Evolutionary conservation across 2,888 invertebrate species (phyloP).

Genomic region (Tortricodes alternella): DNA sequence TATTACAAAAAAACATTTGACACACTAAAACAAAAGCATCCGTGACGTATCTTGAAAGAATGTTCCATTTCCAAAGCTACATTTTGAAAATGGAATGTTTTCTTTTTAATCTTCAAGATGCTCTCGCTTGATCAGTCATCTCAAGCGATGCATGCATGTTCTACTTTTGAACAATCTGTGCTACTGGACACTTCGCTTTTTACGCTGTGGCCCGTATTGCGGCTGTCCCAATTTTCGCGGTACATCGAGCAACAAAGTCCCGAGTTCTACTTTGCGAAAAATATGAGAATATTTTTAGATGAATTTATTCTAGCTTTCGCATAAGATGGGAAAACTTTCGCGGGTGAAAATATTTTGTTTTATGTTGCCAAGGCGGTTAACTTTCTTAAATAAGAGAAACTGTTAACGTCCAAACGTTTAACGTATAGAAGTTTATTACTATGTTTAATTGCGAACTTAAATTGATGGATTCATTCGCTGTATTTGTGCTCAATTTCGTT

Average conservation of each 20-base stretch:
- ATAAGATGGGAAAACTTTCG: neutral
- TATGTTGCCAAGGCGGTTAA: neutral
- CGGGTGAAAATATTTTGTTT: neutral
- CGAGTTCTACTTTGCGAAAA: conserved; percentile 11
- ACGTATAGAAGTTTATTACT: no score
- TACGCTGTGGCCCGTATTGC: conserved; percentile 14
- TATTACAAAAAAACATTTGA: neutral
- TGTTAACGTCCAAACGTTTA: no score
- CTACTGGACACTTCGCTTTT: conserved; percentile 23
- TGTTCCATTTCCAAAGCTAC: conserved; percentile 25
- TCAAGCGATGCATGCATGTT: conserved; percentile 25
- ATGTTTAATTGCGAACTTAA: neutral
- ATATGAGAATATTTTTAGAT: conserved; percentile 6
- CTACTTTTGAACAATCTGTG: conserved; percentile 21
- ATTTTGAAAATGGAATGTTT: conserved; percentile 22
- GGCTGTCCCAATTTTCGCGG: conserved; percentile 23
- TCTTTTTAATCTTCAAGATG: conserved; percentile 25
- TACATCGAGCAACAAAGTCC: conserved; percentile 3
- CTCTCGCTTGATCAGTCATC: conserved; percentile 28
- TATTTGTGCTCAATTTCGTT: neutral
- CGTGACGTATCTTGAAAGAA: neutral
- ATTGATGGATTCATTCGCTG: neutral
- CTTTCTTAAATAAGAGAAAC: no score
- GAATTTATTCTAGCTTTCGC: neutral
- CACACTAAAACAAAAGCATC: neutral